A percentile compares a stretch with the other conserved stretches of the same genome.
Conservation (phyloP, 2,797 vertebrate species). For the Premnoplex brunnescens region DNA sequence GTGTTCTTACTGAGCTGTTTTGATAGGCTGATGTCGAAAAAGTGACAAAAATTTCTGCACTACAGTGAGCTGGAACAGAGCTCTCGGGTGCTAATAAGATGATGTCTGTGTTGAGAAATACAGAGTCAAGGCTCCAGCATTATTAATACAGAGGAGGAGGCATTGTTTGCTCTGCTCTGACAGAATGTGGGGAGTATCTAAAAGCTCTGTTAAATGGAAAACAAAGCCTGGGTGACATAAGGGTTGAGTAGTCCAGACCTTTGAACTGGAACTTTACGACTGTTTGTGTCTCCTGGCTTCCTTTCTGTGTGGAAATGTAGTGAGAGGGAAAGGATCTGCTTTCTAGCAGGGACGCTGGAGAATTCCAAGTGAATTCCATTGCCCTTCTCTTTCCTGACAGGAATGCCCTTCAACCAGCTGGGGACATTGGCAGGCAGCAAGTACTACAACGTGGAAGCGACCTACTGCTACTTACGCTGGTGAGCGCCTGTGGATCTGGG, state of each 20-base stretch:
- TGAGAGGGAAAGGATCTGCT: neutral
- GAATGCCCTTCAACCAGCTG: slow-evolving; percentile 98
- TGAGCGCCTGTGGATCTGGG: slow-evolving; percentile 68
- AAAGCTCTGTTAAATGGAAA: neutral
- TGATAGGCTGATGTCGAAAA: neutral
- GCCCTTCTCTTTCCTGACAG: slow-evolving; percentile 63
- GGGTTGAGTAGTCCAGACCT: neutral
- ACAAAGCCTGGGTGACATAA: neutral
- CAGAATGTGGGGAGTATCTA: neutral
- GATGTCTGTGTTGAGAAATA: neutral
- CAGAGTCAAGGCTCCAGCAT: neutral
- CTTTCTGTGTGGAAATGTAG: neutral
- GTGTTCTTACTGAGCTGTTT: neutral
- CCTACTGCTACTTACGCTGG: slow-evolving; percentile 97
- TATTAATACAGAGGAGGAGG: neutral
- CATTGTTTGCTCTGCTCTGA: neutral
- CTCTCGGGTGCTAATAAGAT: neutral
- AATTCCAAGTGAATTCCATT: neutral
- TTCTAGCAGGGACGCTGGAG: neutral
- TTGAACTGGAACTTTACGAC: neutral
- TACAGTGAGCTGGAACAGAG: neutral
- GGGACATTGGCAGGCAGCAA: slow-evolving; percentile 95
- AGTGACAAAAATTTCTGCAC: neutral
- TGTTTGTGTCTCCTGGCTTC: neutral
- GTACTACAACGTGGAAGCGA: slow-evolving; percentile 95